Evolutionary conservation across 2,888 invertebrate species (phyloP).

Genomic region (Drosophila subsilvestris): DNA sequence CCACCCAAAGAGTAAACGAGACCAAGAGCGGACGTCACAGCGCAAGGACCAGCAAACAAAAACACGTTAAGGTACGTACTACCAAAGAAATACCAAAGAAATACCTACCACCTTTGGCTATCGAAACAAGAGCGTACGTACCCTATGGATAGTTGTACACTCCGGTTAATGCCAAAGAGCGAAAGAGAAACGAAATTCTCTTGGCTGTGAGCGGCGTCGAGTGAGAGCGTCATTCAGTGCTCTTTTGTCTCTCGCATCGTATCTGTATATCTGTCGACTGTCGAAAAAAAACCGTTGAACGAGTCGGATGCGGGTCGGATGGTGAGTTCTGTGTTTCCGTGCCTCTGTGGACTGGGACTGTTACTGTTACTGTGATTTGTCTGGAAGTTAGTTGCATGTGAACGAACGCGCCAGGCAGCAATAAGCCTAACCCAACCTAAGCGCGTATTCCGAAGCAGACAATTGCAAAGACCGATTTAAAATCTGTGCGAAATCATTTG

Average conservation of each 20-base stretch:
- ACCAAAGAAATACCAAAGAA: too few relatives aligned
- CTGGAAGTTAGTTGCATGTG: constrained; percentile 24
- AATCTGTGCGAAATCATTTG: not conserved
- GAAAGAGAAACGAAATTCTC: not conserved
- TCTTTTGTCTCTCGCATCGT: not conserved
- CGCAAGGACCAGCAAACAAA: constrained; percentile 6
- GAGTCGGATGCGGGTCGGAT: constrained; percentile 52
- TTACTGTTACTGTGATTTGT: constrained; percentile 16
- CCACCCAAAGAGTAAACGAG: constrained; percentile 1
- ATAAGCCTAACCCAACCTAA: too few relatives aligned
- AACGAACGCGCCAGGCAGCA: constrained; percentile 4
- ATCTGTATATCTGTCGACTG: constrained; percentile 1
- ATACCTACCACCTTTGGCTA: too few relatives aligned
- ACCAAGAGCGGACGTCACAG: not conserved
- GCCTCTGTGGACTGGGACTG: constrained; percentile 15
- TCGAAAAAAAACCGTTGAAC: constrained; percentile 49
- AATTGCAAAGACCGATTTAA: constrained; percentile 2
- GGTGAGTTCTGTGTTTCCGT: constrained; percentile 37
- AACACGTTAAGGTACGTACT: constrained; percentile 3
- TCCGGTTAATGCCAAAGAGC: too few relatives aligned
- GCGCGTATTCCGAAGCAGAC: not conserved
- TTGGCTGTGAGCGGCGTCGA: constrained; percentile 3
- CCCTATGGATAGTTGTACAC: too few relatives aligned
- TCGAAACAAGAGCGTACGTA: too few relatives aligned
- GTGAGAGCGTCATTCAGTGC: not conserved